These are phyloP conservation scores for Cynocephalus volans DNA, from an alignment of 2,113 vertebrate genomes.

Conservation along the genomic window DNA sequence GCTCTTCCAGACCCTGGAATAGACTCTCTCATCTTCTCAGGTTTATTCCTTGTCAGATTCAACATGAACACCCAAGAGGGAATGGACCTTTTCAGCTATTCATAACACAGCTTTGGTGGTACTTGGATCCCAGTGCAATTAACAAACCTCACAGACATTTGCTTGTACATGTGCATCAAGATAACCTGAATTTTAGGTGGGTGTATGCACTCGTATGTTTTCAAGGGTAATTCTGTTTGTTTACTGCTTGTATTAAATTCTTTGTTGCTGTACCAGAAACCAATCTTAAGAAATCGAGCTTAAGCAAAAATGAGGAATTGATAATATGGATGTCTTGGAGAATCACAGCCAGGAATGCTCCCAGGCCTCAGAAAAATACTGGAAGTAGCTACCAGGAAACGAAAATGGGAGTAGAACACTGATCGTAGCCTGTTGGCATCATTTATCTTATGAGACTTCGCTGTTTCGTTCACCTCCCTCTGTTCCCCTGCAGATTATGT, in stretches of 20 bases:
- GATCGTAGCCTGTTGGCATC: neutral
- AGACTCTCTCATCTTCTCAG: neutral
- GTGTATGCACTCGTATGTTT: neutral
- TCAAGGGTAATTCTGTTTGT: slow-evolving; percentile 8
- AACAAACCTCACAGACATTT: neutral
- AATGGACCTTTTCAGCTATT: neutral
- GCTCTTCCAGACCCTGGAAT: neutral
- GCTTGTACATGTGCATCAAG: neutral
- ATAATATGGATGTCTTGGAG: neutral
- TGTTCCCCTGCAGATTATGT: neutral
- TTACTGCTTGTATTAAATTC: neutral
- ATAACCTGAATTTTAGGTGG: neutral
- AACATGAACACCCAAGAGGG: neutral
- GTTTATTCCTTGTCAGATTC: neutral
- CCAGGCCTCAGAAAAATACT: neutral
- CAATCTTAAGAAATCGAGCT: slow-evolving; percentile 2
- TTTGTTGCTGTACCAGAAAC: neutral
- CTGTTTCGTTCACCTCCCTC: neutral
- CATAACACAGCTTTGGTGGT: neutral
- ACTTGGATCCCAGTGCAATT: neutral
- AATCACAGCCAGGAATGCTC: neutral
- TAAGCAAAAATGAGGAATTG: slow-evolving; percentile 20
- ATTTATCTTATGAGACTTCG: neutral
- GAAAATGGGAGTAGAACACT: neutral
- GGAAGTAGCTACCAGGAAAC: neutral